Evolutionary conservation across 2,888 invertebrate genomes (phyloP), one percentile per base, ranked within the genome.

Genomic region (Cetonia aurata): DNA sequence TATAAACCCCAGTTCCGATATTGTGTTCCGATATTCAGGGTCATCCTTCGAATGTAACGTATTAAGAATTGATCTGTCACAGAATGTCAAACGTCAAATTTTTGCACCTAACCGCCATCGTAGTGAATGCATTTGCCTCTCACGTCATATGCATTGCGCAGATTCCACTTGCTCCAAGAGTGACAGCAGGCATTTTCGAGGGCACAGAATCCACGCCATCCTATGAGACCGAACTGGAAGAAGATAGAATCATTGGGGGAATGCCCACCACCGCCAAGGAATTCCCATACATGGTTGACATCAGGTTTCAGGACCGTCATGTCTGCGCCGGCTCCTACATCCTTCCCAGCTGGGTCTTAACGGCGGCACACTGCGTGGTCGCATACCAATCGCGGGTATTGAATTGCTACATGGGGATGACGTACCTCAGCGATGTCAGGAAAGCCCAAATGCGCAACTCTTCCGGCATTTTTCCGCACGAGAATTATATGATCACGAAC

Each of bases 181-280:
- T 60, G 6, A 25, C 19, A 25, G 13, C 48, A 42, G 44, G 19
- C 0, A 31, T 8, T 0, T 3, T 13, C 3, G 9, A n/a, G 46
- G n/a, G 9, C 3, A 60, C 46, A 9, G 60, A 60, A 48, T 15
- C 60, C 12, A 31, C 44, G 3, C 60, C 60, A 2, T 41, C 13
- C 0, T 6, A 46, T 8, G 60, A 31, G 31, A 60, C 60, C 17
- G 60, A 46, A 6, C 46, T 25, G 4, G 31, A 46, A 46, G 25
- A 60, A 25, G 31, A 60, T n/a, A 25, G 60, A 33, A 60, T 60
- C 25, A 41, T 60, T 6, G 60, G 60, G 1, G 60, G 60, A 9
- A 13, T 46, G 33, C 33, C 48, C 4, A 60, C 60, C 1, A 25
- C 19, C 4, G 48, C 48, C 10, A 10, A 12, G n/a, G 6, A 48